Percentiles rank a stretch among this genome's conserved stretches.
Evolutionary conservation across 92 coral and sea anemone species (phyloP).

Genomic region (Siderastrea radians): DNA sequence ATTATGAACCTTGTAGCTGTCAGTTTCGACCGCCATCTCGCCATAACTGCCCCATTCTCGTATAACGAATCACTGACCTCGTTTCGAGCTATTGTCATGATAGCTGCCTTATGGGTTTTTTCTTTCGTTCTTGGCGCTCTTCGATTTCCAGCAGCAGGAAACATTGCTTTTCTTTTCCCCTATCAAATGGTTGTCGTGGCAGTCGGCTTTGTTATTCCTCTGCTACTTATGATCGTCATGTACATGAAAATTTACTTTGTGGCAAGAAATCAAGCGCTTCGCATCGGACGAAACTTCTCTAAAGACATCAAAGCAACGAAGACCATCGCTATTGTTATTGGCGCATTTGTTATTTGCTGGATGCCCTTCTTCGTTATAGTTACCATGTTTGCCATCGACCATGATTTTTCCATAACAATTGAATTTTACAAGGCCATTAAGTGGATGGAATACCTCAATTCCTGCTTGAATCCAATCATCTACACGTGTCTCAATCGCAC

Average conservation of each 20-base stretch:
- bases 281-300: conserved; percentile 89
- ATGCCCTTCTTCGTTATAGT: conserved; percentile 82
- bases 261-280: conserved; percentile 93
- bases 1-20: conserved; percentile 94
- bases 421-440: conserved; percentile 63
- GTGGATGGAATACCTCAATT: conserved; percentile 93
- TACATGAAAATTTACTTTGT: conserved; percentile 89
- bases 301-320: conserved; percentile 95
- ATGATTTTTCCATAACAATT: not conserved
- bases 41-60: conserved; percentile 91
- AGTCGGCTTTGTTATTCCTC: conserved; percentile 79
- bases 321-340: conserved; percentile 96
- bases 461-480: conserved; percentile 91
- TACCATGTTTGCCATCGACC: conserved; percentile 53
- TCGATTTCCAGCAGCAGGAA: not conserved
- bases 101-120: conserved; percentile 89
- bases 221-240: conserved; percentile 82
- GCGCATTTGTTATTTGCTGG: conserved; percentile 91
- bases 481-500: conserved; percentile 89
- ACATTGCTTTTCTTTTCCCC: not conserved
- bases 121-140: conserved; percentile 46
- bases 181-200: conserved; percentile 65
- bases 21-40: conserved; percentile 94
- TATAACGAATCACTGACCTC: conserved; percentile 83
- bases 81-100: conserved; percentile 74